A percentile compares a stretch with the other conserved stretches of the same genome.
Evolutionary conservation across 2,797 vertebrate species (phyloP).

Genomic region (Strix occidentalis): DNA sequence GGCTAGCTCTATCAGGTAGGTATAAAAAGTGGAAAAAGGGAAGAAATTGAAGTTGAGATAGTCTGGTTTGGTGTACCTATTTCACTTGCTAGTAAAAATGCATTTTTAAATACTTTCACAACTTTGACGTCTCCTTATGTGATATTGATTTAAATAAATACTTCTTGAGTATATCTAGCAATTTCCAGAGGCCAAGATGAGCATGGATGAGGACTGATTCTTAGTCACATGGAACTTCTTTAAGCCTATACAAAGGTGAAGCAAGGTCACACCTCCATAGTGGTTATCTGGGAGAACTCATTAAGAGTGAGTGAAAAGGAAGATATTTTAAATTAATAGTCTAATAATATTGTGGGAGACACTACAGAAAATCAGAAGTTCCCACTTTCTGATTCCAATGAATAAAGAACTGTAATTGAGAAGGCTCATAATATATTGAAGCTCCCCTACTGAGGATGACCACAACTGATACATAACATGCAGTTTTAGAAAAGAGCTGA

Average conservation of each 20-base stretch:
- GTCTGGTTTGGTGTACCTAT: neutral
- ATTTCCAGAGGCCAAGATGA: neutral
- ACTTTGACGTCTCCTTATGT: neutral
- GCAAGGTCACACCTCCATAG: neutral
- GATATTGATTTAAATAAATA: neutral
- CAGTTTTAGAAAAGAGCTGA: neutral
- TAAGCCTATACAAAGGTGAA: neutral
- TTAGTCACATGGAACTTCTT: neutral
- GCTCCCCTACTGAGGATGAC: neutral
- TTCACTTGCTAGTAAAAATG: neutral
- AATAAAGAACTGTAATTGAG: neutral
- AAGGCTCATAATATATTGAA: neutral
- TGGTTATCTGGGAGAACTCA: neutral
- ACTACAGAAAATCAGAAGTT: neutral
- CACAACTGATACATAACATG: neutral
- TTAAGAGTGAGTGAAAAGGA: neutral
- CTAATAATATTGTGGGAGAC: neutral
- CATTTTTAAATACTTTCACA: neutral
- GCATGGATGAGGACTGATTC: neutral
- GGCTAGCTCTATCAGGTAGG: neutral
- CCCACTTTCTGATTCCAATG: neutral
- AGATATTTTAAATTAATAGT: neutral
- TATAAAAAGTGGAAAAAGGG: neutral
- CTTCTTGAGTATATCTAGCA: neutral
- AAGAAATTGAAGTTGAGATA: neutral